phyloP scores from a whole-genome alignment of 2,113 vertebrate genomes.

The Rhynchomys soricoides region DNA sequence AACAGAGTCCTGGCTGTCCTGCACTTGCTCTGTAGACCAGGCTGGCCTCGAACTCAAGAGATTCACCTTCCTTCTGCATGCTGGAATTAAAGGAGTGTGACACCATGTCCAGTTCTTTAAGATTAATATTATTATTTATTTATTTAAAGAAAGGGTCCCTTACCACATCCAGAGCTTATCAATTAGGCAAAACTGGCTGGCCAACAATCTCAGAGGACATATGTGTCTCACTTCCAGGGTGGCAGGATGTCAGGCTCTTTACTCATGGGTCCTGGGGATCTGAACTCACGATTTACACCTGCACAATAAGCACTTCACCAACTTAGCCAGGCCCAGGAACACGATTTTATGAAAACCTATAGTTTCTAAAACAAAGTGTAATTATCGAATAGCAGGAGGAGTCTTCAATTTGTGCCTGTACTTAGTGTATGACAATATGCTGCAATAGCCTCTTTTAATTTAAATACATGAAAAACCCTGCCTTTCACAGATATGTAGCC shows the following conservation, averaged over 20 bases:
- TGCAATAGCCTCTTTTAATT: not conserved
- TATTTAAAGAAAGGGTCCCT: not conserved
- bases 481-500: not conserved
- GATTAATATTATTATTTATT: no score
- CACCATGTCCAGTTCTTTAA: no score
- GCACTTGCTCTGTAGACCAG: no score
- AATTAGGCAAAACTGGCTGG: not conserved
- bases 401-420: no score
- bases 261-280: not conserved
- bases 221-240: no score
- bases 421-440: not conserved
- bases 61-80: no score
- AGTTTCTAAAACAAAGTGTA: not conserved
- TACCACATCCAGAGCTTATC: not conserved
- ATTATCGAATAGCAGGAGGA: not conserved
- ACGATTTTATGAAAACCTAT: not conserved
- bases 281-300: not conserved
- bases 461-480: no score
- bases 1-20: no score
- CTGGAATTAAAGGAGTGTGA: no score
- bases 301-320: not conserved
- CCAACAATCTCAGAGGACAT: not conserved
- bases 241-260: not conserved
- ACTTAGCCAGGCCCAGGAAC: not conserved
- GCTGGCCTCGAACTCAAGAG: no score